Percentiles rank a stretch among this genome's conserved stretches.
These are phyloP conservation scores for Trinorchestia longiramus DNA, from an alignment of 1,140 invertebrate species.

Conservation along the genomic window DNA sequence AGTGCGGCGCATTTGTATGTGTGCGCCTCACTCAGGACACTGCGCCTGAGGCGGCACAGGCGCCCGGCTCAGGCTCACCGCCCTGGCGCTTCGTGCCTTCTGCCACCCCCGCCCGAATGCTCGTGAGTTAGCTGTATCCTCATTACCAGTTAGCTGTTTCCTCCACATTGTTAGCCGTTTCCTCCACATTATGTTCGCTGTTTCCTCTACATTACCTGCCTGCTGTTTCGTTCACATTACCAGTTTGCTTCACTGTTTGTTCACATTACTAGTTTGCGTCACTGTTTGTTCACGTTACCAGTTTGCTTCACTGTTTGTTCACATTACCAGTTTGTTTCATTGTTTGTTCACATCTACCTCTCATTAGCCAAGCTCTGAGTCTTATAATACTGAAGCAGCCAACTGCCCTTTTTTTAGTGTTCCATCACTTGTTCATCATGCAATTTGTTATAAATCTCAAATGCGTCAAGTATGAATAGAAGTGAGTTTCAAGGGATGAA, in stretches of 20 bases:
- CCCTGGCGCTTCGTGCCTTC: slow-evolving; percentile 70
- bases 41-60: background rate
- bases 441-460: background rate
- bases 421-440: background rate
- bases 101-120: slow-evolving; percentile 64
- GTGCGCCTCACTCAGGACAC: slow-evolving; percentile 13
- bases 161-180: slow-evolving; percentile 77
- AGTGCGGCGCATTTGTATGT: background rate
- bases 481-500: background rate
- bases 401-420: background rate
- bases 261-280: background rate
- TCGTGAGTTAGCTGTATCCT: slow-evolving; percentile 66
- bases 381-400: background rate
- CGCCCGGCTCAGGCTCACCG: slow-evolving; percentile 60
- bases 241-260: slow-evolving; percentile 42
- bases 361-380: background rate
- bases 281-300: background rate
- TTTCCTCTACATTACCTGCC: slow-evolving; percentile 70
- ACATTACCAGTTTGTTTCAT: background rate
- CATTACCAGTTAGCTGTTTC: background rate
- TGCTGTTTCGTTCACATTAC: background rate
- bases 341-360: background rate
- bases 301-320: background rate
- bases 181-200: slow-evolving; percentile 82
- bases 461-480: background rate